Conservation (phyloP, 2,888 invertebrate genomes). For the Apotomis betuletana region DNA sequence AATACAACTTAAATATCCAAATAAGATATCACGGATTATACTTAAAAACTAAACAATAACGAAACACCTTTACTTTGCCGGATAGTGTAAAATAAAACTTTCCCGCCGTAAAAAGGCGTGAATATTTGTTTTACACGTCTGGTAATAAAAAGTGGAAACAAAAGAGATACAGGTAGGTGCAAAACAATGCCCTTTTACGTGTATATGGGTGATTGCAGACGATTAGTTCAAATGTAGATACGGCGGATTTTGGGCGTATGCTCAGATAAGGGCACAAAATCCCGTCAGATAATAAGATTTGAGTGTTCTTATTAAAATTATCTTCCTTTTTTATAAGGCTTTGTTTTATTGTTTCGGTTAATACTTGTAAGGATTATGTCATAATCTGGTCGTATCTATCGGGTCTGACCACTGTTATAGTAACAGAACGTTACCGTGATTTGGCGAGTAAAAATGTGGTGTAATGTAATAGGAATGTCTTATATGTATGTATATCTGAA, state of each 20-base stretch:
- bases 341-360: too few species aligned
- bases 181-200: slow-evolving; percentile 34
- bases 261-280: background rate
- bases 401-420: too few species aligned
- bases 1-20: background rate
- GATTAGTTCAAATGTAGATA: slow-evolving; percentile 10
- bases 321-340: too few species aligned
- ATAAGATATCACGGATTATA: slow-evolving; percentile 16
- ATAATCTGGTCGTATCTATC: too few species aligned
- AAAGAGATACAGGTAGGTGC: slow-evolving; percentile 22
- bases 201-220: slow-evolving; percentile 33
- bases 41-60: slow-evolving; percentile 14
- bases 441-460: too few species aligned
- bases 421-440: too few species aligned
- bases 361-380: too few species aligned
- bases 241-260: background rate
- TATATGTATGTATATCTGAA: too few species aligned
- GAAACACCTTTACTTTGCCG: background rate
- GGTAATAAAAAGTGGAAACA: slow-evolving; percentile 30
- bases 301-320: background rate
- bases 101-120: slow-evolving; percentile 22
- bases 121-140: slow-evolving; percentile 31
- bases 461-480: too few species aligned
- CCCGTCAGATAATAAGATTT: background rate
- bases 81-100: slow-evolving; percentile 28